Evolutionary conservation across 2,797 vertebrate genomes (phyloP).

Genomic region (Tauraco hartlaubi): DNA sequence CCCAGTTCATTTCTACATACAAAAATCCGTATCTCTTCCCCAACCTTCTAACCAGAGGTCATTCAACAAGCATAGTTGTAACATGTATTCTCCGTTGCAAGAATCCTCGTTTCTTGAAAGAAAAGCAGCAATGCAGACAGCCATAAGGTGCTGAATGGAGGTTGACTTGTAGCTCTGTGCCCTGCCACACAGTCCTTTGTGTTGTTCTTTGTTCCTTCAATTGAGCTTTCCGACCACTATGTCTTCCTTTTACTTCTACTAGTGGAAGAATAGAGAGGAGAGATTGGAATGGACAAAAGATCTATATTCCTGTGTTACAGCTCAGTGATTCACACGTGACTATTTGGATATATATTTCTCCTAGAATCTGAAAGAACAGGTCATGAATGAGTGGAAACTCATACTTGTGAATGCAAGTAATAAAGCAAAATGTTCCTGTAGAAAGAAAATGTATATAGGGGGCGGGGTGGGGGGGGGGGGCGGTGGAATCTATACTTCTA

Average conservation of each 20-base stretch:
- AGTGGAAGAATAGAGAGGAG: not conserved
- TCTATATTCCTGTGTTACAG: not conserved
- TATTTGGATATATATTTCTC: not conserved
- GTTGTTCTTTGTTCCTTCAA: not conserved
- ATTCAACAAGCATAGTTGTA: not conserved
- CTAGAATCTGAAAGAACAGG: not conserved
- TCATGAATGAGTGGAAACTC: not conserved
- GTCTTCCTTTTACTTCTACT: not conserved
- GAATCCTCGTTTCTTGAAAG: not conserved
- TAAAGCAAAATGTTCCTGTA: not conserved
- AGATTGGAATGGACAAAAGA: not conserved
- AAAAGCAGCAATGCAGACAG: not conserved
- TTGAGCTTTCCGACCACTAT: not conserved
- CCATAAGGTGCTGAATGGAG: not conserved
- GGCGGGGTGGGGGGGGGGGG: too few species aligned
- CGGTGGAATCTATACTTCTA: fast-evolving
- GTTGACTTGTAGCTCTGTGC: not conserved
- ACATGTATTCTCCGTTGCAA: not conserved
- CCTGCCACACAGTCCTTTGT: not conserved
- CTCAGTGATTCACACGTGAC: not conserved
- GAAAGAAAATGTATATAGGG: not conserved
- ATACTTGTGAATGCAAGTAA: not conserved
- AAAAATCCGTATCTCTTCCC: not conserved
- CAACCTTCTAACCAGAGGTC: not conserved
- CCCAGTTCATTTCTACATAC: not conserved